Evolutionary conservation across 2,797 vertebrate genomes (phyloP), one percentile per base, ranked within the genome.

Genomic region (Cossypha niveicapilla): DNA sequence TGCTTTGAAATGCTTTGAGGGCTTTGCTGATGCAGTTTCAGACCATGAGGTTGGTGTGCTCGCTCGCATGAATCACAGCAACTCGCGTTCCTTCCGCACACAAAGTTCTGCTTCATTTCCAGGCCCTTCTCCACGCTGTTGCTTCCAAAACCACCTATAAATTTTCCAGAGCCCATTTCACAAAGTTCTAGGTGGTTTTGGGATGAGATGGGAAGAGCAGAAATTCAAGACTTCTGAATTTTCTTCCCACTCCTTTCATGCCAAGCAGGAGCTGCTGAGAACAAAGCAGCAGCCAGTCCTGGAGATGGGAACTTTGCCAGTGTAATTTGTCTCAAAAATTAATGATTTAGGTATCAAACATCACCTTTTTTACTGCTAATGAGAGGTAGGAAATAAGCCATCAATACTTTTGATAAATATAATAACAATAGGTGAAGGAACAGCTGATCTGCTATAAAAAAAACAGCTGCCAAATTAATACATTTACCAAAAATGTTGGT

Each of bases 91-190:
- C 70, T 67, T 86, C 78, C 53, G 30, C 48, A 65, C 41, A 89
- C 63, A 88, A 42, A 73, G 73, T 39, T 90, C 81, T 22, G 70
- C 83, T 94, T 81, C 76, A 15, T 77, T 95, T 94, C 91, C 93
- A 87, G 65, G 51, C 71, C 41, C 68, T 92, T 91, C 80, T 85
- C 51, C 54, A 48, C 1, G 6, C 27, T 19, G 8, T 1, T 62
- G 34, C 70, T 77, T 96, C 74, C 87, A 94, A 96, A 95, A 88
- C 70, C 84, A 96, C 62, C 84, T 82, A n/a, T n/a, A 78, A 34
- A 25, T 85, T 90, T 94, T 86, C 71, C 87, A 93, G 60, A 74
- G 50, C 13, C 50, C 32, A 4, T 78, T 92, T 75, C 68, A 54
- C 47, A 27, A n/a, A 56, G 50, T 57, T 75, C 63, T 89, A 63